phyloP scores from a whole-genome alignment of 2,888 invertebrate genomes.

The Hypercompe scribonia region DNA sequence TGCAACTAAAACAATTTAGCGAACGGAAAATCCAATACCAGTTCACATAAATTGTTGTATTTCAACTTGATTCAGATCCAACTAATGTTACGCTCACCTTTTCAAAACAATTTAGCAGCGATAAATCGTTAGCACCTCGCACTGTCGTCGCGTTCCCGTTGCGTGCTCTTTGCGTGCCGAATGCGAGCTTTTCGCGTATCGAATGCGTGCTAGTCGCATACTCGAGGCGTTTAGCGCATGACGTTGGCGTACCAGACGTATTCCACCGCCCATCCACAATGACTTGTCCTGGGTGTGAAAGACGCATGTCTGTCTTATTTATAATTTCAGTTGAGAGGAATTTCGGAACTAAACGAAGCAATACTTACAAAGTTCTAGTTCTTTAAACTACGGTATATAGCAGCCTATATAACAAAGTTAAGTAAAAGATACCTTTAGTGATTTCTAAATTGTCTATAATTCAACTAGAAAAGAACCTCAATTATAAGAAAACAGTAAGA shows the following conservation, averaged over 20 bases:
- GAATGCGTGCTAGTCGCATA: slow-evolving; percentile 36
- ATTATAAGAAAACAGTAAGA: too few relatives aligned
- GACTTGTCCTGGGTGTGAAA: slow-evolving; percentile 66
- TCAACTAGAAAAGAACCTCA: too few relatives aligned
- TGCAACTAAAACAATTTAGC: slow-evolving; percentile 14
- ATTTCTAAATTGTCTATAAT: too few relatives aligned
- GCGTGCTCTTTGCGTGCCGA: slow-evolving; percentile 52
- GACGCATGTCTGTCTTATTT: slow-evolving; percentile 68
- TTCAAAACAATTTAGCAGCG: slow-evolving; percentile 70
- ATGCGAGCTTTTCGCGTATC: slow-evolving; percentile 36
- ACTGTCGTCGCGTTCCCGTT: slow-evolving; percentile 65
- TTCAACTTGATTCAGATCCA: slow-evolving; percentile 51
- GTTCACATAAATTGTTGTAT: slow-evolving; percentile 40
- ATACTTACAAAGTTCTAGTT: too few relatives aligned
- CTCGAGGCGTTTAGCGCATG: slow-evolving; percentile 38
- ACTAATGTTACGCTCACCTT: slow-evolving; percentile 73
- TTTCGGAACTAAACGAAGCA: slow-evolving; percentile 42
- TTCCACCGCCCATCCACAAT: slow-evolving; percentile 42
- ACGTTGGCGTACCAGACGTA: slow-evolving; percentile 48
- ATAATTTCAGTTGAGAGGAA: slow-evolving; percentile 43
- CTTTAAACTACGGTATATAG: background rate
- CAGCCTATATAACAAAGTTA: background rate
- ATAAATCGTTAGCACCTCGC: slow-evolving; percentile 72
- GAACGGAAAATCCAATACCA: slow-evolving; percentile 29
- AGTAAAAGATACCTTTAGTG: background rate